Base-by-base conservation (phyloP, 2,888 invertebrate species). In the Andrena marginata region DNA sequence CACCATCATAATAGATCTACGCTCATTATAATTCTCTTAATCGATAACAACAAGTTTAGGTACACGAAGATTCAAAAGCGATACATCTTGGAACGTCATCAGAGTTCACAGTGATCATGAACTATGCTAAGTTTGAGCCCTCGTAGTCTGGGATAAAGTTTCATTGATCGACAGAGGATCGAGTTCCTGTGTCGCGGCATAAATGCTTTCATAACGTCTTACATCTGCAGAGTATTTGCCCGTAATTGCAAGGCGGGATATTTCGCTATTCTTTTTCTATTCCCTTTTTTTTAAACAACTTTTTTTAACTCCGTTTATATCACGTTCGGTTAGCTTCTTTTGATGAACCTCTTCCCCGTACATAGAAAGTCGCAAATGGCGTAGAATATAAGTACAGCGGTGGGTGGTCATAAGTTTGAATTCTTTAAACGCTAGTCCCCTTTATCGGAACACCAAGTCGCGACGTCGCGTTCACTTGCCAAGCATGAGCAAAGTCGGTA, bases 31-130 rank as follows among this genome's bases (percentile, higher is more conserved):
- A 60, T 74, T 74, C 26, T 65, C 35, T 74, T 72, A 75, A 67
- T 65, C 64, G 71, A 74, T 64, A 68, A 54, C 65, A 79, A 85
- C 63, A 69, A 84, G 20, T 31, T 48, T 56, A 77, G 42, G 49
- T 70, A 42, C 59, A 69, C 81, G 73, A 69, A 64, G 69, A 69
- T 63, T 33, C 35, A 8, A 59, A 62, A 60, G 69, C 80, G 23
- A 60, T 42, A 42, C 16, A 54, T 64, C 35, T 20, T 42, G 62
- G 31, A 77, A 63, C 63, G 35, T 20, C 23, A 48, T 20, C 23
- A 48, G 31, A 42, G 54, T 72, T 81, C 59, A 56, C 33, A n/a
- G 23, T 49, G 59, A 64, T 59, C 26, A 20, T 51, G 48, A 48
- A 0, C 33, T 62, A 65, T 8, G 10, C 63, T 77, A 70, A 51